Conservation (phyloP, 2,888 invertebrate genomes). For the Drosophila rubida region DNA sequence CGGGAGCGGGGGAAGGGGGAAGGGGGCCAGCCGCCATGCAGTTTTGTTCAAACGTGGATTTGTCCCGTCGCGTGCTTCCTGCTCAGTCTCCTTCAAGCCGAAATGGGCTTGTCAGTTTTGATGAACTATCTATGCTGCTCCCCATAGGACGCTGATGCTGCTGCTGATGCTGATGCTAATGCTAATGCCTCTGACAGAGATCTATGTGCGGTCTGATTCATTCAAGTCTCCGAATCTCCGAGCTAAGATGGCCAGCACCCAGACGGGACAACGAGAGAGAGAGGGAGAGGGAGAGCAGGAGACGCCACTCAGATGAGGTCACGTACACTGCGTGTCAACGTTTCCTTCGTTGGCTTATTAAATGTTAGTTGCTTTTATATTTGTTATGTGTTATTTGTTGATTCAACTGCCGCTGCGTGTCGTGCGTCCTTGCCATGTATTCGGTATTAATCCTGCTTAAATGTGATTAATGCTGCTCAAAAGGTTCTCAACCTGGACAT, state of each 20-base stretch:
- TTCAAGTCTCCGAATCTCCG: slow-evolving; percentile 29
- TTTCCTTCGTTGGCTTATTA: slow-evolving; percentile 72
- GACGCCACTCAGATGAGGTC: slow-evolving; percentile 17
- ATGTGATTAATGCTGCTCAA: slow-evolving; percentile 69
- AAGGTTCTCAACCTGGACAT: slow-evolving; percentile 31
- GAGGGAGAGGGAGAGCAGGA: no score
- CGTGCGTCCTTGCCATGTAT: slow-evolving; percentile 28
- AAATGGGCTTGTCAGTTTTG: slow-evolving; percentile 77
- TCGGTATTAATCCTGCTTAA: slow-evolving; percentile 71
- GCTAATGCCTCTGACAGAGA: slow-evolving; percentile 74
- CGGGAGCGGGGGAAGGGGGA: neutral
- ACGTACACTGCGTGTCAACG: slow-evolving; percentile 53
- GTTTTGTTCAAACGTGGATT: slow-evolving; percentile 64
- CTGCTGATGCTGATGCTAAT: slow-evolving; percentile 50
- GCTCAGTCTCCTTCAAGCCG: slow-evolving; percentile 14
- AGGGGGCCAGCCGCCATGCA: slow-evolving; percentile 40
- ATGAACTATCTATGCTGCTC: slow-evolving; percentile 70
- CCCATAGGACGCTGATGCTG: slow-evolving; percentile 6
- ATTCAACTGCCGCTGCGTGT: slow-evolving; percentile 1
- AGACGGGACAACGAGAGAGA: no score
- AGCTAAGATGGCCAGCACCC: slow-evolving; percentile 22
- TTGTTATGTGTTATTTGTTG: slow-evolving; percentile 31
- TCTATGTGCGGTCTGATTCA: slow-evolving; percentile 79
- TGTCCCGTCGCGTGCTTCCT: slow-evolving; percentile 11
- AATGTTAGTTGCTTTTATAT: slow-evolving; percentile 58